Evolutionary conservation across 2,797 vertebrate species (phyloP).

Genomic region (Adelosebastes latens): DNA sequence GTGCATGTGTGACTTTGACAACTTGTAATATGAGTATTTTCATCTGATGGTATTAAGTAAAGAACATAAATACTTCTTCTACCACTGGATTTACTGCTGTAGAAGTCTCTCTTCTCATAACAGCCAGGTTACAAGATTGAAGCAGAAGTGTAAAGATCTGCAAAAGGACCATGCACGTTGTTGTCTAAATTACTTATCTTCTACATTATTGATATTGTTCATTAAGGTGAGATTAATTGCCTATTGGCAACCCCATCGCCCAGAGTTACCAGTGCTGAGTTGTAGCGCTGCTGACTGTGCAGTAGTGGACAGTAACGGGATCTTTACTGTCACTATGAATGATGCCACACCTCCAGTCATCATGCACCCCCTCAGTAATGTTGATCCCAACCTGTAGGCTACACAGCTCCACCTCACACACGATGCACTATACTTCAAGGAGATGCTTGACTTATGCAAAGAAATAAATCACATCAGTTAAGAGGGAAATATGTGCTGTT

Average conservation of each 20-base stretch:
- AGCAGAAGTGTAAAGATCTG: conserved; percentile 8
- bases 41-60: not conserved
- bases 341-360: conserved; percentile 48
- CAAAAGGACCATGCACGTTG: not conserved
- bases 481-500: not conserved
- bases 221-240: conserved; percentile 66
- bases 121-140: not conserved
- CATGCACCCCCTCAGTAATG: conserved; percentile 7
- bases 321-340: conserved; percentile 54
- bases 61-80: not conserved
- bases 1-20: not conserved
- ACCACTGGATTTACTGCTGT: not conserved
- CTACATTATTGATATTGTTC: conserved; percentile 67
- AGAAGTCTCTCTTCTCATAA: not conserved
- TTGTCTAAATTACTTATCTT: conserved; percentile 43
- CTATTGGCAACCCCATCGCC: conserved; percentile 54
- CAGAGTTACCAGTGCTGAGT: conserved; percentile 39
- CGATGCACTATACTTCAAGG: not conserved
- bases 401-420: not conserved
- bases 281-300: conserved; percentile 61
- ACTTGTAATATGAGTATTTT: not conserved
- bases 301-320: conserved; percentile 38
- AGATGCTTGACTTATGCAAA: not conserved
- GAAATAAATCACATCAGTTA: not conserved
- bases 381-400: conserved; percentile 8